Conservation (phyloP, 2,113 vertebrate species). For the Myodes glareolus region DNA sequence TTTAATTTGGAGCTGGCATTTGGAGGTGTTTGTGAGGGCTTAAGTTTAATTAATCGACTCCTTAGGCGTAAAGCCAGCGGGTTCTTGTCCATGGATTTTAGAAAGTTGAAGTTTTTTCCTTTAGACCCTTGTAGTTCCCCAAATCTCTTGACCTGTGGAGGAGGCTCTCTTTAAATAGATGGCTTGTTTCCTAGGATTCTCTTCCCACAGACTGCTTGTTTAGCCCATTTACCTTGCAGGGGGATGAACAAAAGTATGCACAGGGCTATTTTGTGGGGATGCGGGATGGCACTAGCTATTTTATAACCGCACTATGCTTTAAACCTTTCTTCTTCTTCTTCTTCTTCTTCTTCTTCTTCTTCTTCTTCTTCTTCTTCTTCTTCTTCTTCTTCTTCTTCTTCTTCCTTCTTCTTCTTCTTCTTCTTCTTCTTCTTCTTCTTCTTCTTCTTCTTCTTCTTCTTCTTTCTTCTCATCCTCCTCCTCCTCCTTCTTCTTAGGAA, state of each 20-base stretch:
- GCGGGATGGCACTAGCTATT: neutral
- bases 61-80: slow-evolving; percentile 48
- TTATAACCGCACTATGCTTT: neutral
- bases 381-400: too few species aligned
- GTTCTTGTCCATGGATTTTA: slow-evolving; percentile 61
- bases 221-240: neutral
- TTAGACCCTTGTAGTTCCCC: neutral
- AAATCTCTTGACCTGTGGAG: neutral
- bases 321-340: neutral
- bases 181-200: neutral
- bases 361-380: too few species aligned
- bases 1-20: slow-evolving; percentile 62
- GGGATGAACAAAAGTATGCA: neutral
- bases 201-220: neutral
- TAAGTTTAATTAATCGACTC: slow-evolving; percentile 73
- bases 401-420: too few species aligned
- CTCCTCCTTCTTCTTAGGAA: neutral
- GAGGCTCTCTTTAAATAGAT: neutral
- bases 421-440: too few species aligned
- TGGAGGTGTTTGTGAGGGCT: slow-evolving; percentile 38
- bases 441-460: too few species aligned
- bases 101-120: slow-evolving; percentile 34
- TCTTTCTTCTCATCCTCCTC: too few species aligned
- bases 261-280: neutral
- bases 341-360: too few species aligned